phyloP scores from a whole-genome alignment of 2,797 vertebrate species.

The Gobionotothen gibberifrons region DNA sequence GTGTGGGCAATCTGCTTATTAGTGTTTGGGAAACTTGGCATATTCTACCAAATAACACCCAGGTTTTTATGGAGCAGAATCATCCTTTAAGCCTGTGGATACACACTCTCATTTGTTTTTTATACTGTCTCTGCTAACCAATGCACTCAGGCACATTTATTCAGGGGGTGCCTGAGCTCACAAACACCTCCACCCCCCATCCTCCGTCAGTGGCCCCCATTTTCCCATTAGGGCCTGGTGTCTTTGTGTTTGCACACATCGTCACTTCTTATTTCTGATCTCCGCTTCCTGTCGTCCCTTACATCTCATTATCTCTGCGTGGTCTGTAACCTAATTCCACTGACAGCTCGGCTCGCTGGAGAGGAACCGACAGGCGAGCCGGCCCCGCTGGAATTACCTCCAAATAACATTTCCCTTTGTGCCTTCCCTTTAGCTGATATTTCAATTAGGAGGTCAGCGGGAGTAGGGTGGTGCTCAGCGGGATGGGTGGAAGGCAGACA shows the following conservation, averaged over 20 bases:
- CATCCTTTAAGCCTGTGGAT: not conserved
- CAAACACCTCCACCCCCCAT: not conserved
- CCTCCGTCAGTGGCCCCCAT: constrained; percentile 7
- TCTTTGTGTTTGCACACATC: constrained; percentile 66
- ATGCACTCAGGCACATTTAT: constrained; percentile 17
- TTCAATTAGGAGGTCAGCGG: constrained; percentile 76
- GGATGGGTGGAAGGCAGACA: constrained; percentile 31
- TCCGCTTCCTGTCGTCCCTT: constrained; percentile 39
- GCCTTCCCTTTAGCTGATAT: constrained; percentile 71
- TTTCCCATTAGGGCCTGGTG: constrained; percentile 45
- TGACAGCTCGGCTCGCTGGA: constrained; percentile 61
- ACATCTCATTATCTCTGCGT: constrained; percentile 66
- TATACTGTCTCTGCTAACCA: not conserved
- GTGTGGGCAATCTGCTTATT: not conserved
- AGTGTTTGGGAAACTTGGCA: not conserved
- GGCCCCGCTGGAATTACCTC: constrained; percentile 69
- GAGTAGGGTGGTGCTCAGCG: constrained; percentile 33
- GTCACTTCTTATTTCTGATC: constrained; percentile 57
- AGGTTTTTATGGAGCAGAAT: not conserved
- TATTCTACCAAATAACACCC: not conserved
- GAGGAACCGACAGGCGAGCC: constrained; percentile 60
- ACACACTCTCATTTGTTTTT: not conserved
- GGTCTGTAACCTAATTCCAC: constrained; percentile 71
- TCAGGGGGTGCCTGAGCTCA: constrained; percentile 13
- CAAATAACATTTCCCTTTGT: constrained; percentile 78